A percentile compares a stretch with the other conserved stretches of the same genome.
phyloP scores from a whole-genome alignment of 1,140 invertebrate species.

The Caenorhabditis tropicalis region DNA sequence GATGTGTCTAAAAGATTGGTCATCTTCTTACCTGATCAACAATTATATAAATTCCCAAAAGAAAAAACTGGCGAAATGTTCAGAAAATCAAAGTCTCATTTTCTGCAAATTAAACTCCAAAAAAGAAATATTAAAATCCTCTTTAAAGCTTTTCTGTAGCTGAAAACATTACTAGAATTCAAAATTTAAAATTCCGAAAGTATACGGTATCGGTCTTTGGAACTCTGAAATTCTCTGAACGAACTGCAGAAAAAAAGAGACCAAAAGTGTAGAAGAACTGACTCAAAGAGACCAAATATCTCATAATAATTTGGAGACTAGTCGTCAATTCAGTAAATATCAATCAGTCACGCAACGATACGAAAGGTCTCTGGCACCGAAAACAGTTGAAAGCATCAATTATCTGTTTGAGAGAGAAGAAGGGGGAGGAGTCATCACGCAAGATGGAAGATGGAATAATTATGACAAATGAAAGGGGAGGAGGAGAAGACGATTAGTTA shows the following conservation, averaged over 20 bases:
- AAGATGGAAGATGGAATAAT: slow-evolving; percentile 18
- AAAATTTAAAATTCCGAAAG: no score
- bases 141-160: no score
- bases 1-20: no score
- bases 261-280: background rate
- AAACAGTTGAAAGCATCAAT: slow-evolving; percentile 11
- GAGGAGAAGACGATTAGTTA: slow-evolving; percentile 2
- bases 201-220: no score
- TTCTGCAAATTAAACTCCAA: no score
- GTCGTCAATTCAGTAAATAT: background rate
- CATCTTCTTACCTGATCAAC: no score
- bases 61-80: no score
- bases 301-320: background rate
- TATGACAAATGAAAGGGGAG: background rate
- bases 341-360: background rate
- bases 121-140: no score
- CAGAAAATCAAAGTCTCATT: no score
- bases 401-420: background rate
- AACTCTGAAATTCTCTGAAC: no score
- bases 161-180: no score
- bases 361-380: slow-evolving; percentile 29
- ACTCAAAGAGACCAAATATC: background rate
- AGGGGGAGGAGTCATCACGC: background rate
- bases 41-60: no score
- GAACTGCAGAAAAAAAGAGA: background rate